phyloP scores from a whole-genome alignment of 2,113 vertebrate genomes.

The Heliornis fulica region DNA sequence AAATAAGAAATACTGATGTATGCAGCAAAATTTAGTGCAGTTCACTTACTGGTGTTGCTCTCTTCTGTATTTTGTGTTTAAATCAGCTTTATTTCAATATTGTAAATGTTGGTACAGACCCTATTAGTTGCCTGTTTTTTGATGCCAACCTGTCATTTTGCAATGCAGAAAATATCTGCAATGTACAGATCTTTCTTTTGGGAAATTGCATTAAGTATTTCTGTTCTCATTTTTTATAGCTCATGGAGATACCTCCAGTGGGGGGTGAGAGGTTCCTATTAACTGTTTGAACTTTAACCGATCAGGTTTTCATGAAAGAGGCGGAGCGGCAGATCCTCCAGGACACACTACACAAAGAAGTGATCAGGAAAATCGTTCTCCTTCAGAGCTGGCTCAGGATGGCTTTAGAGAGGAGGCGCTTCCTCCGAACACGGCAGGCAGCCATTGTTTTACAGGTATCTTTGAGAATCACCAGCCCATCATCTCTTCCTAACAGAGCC shows the following conservation, averaged over 20 bases:
- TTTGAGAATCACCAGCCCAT: accelerated
- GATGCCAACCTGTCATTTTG: neutral
- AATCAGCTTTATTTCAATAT: neutral
- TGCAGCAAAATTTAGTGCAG: neutral
- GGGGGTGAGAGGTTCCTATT: neutral
- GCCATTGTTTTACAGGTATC: slow-evolving; percentile 86
- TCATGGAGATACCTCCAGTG: neutral
- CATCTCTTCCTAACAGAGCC: neutral
- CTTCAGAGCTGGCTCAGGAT: slow-evolving; percentile 91
- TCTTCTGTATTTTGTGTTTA: neutral
- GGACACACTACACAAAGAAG: slow-evolving; percentile 91
- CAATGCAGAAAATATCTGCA: neutral
- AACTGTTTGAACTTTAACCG: neutral
- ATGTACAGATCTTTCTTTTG: neutral
- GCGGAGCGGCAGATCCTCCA: slow-evolving; percentile 87
- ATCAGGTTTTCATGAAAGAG: slow-evolving; percentile 96
- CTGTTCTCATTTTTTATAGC: neutral
- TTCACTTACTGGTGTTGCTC: neutral
- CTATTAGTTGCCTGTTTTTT: neutral
- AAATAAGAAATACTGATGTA: neutral
- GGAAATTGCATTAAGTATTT: neutral
- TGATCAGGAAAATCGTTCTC: slow-evolving; percentile 90
- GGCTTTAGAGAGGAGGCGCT: slow-evolving; percentile 83
- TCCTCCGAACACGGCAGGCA: slow-evolving; percentile 79
- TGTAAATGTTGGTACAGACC: neutral